Conservation (phyloP, 2,888 invertebrate species). For the Caenorhabditis wallacei region DNA sequence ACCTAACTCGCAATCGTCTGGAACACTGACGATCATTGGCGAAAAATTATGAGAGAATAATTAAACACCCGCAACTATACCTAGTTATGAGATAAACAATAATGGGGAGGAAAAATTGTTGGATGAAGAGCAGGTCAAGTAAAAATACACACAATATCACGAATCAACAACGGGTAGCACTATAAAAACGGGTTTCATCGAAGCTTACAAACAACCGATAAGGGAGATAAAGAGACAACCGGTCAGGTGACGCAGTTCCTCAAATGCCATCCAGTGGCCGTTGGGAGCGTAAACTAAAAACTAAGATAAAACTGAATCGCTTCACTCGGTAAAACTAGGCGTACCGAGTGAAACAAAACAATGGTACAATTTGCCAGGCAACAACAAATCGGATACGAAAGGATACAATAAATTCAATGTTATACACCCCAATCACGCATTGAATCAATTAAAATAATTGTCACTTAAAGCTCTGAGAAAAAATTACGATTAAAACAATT, state of each 20-base stretch:
- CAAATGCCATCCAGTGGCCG: conserved; percentile 59
- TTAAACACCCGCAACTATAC: conserved; percentile 43
- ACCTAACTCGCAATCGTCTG: conserved; percentile 49
- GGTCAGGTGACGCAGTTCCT: conserved; percentile 15
- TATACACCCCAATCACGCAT: conserved; percentile 61
- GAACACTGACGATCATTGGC: conserved; percentile 27
- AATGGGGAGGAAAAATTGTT: conserved; percentile 16
- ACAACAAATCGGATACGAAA: conserved; percentile 35
- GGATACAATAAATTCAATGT: conserved; percentile 46
- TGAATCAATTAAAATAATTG: conserved; percentile 54
- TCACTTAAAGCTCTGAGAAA: conserved; percentile 71
- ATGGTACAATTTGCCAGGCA: conserved; percentile 57
- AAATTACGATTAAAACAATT: conserved; percentile 45
- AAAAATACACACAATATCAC: conserved; percentile 58
- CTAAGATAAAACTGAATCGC: conserved; percentile 47
- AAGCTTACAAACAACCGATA: conserved; percentile 58
- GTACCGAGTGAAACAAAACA: conserved; percentile 36
- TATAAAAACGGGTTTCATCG: conserved; percentile 55
- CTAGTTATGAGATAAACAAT: conserved; percentile 14
- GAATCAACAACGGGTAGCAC: conserved; percentile 64
- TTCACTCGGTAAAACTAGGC: not conserved
- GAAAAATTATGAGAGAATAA: conserved; percentile 51
- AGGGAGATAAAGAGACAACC: not conserved
- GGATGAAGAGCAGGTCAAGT: conserved; percentile 19
- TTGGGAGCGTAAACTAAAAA: conserved; percentile 35